Evolutionary conservation across 2,888 invertebrate species (phyloP).

Genomic region (Drosophila merina): DNA sequence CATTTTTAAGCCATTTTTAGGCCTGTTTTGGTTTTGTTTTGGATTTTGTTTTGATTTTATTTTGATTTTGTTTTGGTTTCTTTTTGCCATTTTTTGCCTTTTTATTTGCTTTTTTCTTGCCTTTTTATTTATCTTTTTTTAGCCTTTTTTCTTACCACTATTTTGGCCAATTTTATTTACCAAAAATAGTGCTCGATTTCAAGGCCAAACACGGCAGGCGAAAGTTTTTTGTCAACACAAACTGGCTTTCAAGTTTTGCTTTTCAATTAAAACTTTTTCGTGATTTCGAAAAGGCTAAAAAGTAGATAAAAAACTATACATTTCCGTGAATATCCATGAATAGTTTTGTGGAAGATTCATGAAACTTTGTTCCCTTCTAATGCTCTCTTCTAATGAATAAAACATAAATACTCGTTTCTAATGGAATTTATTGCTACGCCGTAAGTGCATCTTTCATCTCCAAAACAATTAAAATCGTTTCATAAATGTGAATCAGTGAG

Average conservation of each 20-base stretch:
- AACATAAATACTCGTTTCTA: conserved; percentile 15
- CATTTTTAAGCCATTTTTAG: no score
- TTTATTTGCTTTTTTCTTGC: neutral
- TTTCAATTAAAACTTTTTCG: neutral
- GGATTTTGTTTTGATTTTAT: no score
- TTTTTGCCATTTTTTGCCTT: neutral
- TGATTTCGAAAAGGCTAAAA: neutral
- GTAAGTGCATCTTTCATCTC: conserved; percentile 41
- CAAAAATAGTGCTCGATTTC: conserved; percentile 32
- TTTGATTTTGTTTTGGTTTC: no score
- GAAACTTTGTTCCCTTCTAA: no score
- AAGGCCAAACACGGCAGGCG: conserved; percentile 38
- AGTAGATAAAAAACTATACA: neutral
- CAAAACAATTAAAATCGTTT: conserved; percentile 24
- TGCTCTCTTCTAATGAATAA: conserved; percentile 10
- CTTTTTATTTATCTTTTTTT: no score
- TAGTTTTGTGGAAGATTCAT: no score
- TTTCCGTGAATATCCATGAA: no score
- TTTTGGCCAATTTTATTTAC: neutral
- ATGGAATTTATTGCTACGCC: conserved; percentile 7
- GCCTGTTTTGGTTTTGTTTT: conserved; percentile 1
- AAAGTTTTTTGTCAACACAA: neutral
- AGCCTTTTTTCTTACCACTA: neutral
- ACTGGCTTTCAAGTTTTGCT: neutral
- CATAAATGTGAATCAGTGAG: conserved; percentile 31